These are phyloP conservation scores for Eciton burchellii DNA, from an alignment of 1,140 invertebrate species.

Conservation along the genomic window DNA sequence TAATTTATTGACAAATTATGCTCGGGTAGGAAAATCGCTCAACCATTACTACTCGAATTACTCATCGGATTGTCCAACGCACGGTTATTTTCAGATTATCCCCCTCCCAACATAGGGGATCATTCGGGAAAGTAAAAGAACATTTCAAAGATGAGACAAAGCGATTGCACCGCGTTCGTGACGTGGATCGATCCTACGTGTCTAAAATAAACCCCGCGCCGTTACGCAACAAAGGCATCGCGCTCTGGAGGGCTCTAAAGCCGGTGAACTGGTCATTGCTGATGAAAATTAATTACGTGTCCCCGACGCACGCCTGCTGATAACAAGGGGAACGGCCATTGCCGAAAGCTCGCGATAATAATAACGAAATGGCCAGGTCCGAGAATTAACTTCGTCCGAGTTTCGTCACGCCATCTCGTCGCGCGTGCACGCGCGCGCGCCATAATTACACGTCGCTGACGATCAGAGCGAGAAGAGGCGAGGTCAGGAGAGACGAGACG, in stretches of 20 bases:
- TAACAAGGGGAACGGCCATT: conserved; percentile 20
- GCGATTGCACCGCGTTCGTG: neutral
- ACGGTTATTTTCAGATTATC: neutral
- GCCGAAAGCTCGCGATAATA: conserved; percentile 44
- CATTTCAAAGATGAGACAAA: conserved; percentile 10
- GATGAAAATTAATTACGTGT: conserved; percentile 42
- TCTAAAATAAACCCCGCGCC: conserved; percentile 16
- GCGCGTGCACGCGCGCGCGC: neutral
- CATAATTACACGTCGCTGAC: conserved; percentile 38
- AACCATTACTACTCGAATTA: conserved; percentile 4
- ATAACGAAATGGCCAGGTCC: conserved; percentile 49
- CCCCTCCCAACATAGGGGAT: neutral
- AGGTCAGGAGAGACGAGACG: neutral
- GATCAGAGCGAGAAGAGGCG: conserved; percentile 38
- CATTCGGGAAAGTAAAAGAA: neutral
- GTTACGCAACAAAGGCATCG: conserved; percentile 39
- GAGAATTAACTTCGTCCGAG: conserved; percentile 51
- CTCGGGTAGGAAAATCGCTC: neutral
- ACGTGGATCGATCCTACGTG: neutral
- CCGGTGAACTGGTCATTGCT: neutral
- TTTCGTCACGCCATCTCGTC: conserved; percentile 34
- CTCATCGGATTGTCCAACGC: neutral
- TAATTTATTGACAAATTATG: neutral
- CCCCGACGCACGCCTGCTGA: neutral
- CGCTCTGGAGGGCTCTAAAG: conserved; percentile 1